Evolutionary conservation across 2,888 invertebrate species (phyloP).

Genomic region (Xestia ashworthii): DNA sequence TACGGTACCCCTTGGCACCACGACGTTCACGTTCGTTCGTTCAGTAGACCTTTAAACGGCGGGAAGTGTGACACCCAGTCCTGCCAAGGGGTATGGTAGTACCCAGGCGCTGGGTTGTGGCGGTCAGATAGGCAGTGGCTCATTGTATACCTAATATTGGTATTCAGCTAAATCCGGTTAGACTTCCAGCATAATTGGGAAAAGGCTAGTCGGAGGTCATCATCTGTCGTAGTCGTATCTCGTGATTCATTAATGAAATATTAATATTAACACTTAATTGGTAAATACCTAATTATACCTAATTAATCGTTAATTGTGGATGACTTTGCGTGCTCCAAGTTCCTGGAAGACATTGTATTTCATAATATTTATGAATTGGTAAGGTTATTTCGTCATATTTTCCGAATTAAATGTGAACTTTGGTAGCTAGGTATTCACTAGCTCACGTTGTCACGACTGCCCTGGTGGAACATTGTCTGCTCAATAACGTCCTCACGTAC

Average conservation of each 20-base stretch:
- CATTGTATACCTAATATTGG: background rate
- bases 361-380: background rate
- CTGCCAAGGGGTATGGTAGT: background rate
- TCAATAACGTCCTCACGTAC: background rate
- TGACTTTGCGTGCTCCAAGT: background rate
- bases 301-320: background rate
- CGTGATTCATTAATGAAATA: background rate
- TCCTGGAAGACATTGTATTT: background rate
- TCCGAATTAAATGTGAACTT: constrained; percentile 14
- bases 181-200: background rate
- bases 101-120: background rate
- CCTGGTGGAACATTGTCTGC: background rate
- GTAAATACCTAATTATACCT: constrained; percentile 8
- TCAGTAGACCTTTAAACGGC: too few species aligned
- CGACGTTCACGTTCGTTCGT: too few species aligned
- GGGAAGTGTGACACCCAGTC: background rate
- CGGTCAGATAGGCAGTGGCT: background rate
- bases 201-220: background rate
- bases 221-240: background rate
- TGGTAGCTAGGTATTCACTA: background rate
- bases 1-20: background rate
- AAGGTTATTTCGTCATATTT: constrained; percentile 4
- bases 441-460: background rate
- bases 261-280: constrained; percentile 13
- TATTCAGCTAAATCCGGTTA: background rate